phyloP scores from a whole-genome alignment of 1,140 invertebrate species.

The Parapsyche elsis region DNA sequence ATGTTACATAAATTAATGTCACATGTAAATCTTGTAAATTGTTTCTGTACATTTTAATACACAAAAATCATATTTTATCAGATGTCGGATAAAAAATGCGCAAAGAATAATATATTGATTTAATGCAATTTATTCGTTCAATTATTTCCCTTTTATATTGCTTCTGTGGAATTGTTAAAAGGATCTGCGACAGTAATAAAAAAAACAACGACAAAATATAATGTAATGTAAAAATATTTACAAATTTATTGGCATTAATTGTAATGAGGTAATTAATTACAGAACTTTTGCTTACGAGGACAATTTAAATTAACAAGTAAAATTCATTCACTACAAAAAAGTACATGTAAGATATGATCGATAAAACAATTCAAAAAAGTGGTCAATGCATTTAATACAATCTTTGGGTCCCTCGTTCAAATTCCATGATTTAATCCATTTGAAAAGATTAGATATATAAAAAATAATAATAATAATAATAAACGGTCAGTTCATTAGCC shows the following conservation, averaged over 20 bases:
- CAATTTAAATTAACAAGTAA: neutral
- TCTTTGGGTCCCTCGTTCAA: constrained; percentile 5
- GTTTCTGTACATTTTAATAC: constrained; percentile 55
- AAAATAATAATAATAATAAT: neutral
- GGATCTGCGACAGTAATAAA: neutral
- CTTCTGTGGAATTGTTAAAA: neutral
- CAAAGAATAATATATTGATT: constrained; percentile 53
- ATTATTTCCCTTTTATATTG: neutral
- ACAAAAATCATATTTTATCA: constrained; percentile 53
- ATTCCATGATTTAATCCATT: neutral
- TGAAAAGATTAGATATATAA: neutral
- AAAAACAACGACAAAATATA: neutral
- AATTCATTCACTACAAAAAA: neutral
- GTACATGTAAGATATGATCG: neutral
- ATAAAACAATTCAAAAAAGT: neutral
- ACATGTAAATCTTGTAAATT: constrained; percentile 56
- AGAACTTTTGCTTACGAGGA: neutral
- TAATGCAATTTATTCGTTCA: neutral
- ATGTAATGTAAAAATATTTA: constrained; percentile 11
- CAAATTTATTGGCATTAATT: constrained; percentile 26
- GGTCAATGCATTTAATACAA: neutral
- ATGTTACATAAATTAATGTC: constrained; percentile 39
- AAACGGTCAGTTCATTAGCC: too few species aligned
- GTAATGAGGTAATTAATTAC: constrained; percentile 24
- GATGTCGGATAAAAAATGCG: constrained; percentile 49